Conservation (phyloP, 2,797 vertebrate species). For the Esox masquinongy region DNA sequence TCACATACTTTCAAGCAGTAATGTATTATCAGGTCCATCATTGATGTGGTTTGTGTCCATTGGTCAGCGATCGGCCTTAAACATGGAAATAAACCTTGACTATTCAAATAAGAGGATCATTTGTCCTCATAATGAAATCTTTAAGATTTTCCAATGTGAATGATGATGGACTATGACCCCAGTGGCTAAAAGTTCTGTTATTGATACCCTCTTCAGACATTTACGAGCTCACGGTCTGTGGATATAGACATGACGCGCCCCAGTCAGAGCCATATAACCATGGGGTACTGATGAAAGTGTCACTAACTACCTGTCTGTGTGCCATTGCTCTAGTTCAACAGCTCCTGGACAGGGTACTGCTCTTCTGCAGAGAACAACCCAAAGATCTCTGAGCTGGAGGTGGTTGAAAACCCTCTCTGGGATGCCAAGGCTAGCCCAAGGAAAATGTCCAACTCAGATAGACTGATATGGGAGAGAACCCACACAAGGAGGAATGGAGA, state of each 20-base stretch:
- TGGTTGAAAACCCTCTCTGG: slow-evolving; percentile 47
- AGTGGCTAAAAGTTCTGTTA: too few relatives aligned
- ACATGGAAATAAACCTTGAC: too few relatives aligned
- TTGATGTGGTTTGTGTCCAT: too few relatives aligned
- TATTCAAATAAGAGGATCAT: too few relatives aligned
- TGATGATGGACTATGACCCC: too few relatives aligned
- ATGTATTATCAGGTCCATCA: too few relatives aligned
- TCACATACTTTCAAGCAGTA: too few relatives aligned
- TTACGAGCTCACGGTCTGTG: neutral
- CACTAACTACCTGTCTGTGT: neutral
- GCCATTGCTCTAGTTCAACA: slow-evolving; percentile 47
- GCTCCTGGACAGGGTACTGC: slow-evolving; percentile 36
- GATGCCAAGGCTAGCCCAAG: slow-evolving; percentile 1
- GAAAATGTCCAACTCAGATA: neutral
- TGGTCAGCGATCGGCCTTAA: too few relatives aligned
- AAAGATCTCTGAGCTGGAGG: slow-evolving; percentile 64
- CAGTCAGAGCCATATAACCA: neutral
- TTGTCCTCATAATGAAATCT: too few relatives aligned
- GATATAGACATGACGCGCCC: neutral
- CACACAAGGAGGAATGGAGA: slow-evolving; percentile 7
- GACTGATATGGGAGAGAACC: slow-evolving; percentile 15
- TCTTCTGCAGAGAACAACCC: slow-evolving; percentile 46
- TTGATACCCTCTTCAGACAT: too few relatives aligned
- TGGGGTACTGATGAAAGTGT: neutral
- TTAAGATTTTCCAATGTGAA: too few relatives aligned